These are phyloP conservation scores for Varanus komodoensis DNA, from an alignment of 2,113 vertebrate genomes.

Conservation along the genomic window DNA sequence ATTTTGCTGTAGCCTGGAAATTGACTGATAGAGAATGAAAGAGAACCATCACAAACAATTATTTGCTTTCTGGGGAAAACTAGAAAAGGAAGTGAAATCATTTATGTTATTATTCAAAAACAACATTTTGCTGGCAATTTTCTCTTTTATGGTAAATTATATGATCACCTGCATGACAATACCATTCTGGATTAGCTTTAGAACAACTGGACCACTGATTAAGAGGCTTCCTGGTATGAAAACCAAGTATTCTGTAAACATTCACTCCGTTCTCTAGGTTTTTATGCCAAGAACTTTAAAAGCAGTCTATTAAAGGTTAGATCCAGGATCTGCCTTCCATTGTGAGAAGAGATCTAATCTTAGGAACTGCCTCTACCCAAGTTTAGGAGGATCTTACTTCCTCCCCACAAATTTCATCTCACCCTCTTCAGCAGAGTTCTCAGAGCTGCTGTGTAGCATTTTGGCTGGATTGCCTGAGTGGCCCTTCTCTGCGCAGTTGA, in stretches of 20 bases:
- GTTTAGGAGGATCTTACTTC: no score
- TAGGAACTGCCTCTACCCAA: no score
- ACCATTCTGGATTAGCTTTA: neutral
- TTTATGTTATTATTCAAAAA: slow-evolving; percentile 23
- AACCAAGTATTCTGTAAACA: neutral
- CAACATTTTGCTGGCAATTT: slow-evolving; percentile 17
- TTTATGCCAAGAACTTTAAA: neutral
- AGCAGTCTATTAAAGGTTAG: neutral
- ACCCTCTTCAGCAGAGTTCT: no score
- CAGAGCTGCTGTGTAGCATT: no score
- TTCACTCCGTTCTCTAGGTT: neutral
- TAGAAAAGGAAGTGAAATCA: slow-evolving; percentile 13
- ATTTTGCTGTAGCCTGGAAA: slow-evolving; percentile 19
- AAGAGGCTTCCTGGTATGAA: neutral
- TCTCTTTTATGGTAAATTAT: slow-evolving; percentile 27
- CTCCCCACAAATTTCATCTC: no score
- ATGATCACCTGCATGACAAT: slow-evolving; percentile 9
- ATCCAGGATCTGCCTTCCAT: no score
- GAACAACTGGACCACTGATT: neutral
- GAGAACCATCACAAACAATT: neutral
- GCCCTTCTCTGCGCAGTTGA: no score
- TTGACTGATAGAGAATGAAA: slow-evolving; percentile 30
- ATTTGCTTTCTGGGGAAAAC: slow-evolving; percentile 35
- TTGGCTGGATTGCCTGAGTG: no score
- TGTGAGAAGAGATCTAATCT: no score